phyloP scores from a whole-genome alignment of 2,888 invertebrate genomes.

The Drosophila prolongata region DNA sequence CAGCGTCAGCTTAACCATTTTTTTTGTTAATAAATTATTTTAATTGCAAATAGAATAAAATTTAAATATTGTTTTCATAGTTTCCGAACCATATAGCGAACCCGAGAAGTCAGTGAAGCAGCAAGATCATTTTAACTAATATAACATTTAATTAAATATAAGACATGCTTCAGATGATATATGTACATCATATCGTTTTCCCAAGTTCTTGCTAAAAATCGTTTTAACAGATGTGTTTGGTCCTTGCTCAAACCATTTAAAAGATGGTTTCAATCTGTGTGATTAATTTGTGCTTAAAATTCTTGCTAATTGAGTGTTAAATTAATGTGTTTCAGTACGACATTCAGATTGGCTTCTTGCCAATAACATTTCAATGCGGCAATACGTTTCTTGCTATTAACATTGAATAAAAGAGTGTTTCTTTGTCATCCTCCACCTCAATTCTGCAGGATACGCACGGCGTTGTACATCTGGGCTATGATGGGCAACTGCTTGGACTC shows the following conservation, averaged over 20 bases:
- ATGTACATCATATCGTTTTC: neutral
- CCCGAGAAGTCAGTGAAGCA: no score
- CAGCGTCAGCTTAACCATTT: no score
- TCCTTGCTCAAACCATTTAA: neutral
- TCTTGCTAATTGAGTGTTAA: neutral
- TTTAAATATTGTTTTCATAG: no score
- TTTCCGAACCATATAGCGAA: no score
- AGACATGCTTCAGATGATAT: neutral
- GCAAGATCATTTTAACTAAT: neutral
- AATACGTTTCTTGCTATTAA: neutral
- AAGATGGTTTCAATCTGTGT: neutral
- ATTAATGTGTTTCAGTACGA: neutral
- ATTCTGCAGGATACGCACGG: constrained; percentile 82
- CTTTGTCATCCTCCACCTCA: constrained; percentile 34
- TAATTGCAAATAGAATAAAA: no score
- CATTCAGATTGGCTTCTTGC: neutral
- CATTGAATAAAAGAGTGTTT: constrained; percentile 25
- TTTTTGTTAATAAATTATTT: no score
- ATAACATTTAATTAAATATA: constrained; percentile 3
- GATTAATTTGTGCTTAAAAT: no score
- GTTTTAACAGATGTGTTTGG: neutral
- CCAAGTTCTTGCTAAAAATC: neutral
- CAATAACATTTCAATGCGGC: constrained; percentile 1
- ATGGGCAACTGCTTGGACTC: constrained; percentile 83
- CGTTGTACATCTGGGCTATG: constrained; percentile 85